phyloP scores from a whole-genome alignment of 2,888 invertebrate species.

The Brachypalpus laphriformis region DNA sequence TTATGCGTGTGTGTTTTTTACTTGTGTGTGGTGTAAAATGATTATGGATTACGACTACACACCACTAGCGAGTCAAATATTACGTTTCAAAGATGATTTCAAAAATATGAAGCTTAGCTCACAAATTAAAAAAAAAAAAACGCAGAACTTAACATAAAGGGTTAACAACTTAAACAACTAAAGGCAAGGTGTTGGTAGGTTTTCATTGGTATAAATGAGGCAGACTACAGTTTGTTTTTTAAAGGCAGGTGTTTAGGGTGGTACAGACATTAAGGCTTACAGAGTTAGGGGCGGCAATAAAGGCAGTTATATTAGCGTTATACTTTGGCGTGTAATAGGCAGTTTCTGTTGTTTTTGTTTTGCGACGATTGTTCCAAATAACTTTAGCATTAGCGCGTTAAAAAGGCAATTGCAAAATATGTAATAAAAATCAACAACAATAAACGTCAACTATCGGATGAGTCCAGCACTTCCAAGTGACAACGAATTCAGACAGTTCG shows the following conservation, averaged over 20 bases:
- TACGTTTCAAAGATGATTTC: conserved; percentile 48
- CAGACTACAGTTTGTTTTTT: conserved; percentile 37
- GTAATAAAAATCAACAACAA: conserved; percentile 32
- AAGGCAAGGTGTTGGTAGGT: conserved; percentile 23
- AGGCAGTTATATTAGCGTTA: conserved; percentile 61
- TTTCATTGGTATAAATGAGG: conserved; percentile 9
- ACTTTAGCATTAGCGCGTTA: conserved; percentile 68
- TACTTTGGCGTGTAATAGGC: conserved; percentile 31
- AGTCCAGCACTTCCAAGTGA: conserved; percentile 78
- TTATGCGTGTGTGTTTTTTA: conserved; percentile 39
- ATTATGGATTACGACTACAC: conserved; percentile 74
- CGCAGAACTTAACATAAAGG: conserved; percentile 49
- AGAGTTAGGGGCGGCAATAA: conserved; percentile 54
- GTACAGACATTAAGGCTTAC: conserved; percentile 43
- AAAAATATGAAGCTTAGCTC: conserved; percentile 14
- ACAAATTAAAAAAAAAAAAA: conserved; percentile 2
- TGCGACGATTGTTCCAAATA: conserved; percentile 70
- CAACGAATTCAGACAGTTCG: conserved; percentile 81
- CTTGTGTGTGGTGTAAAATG: conserved; percentile 55
- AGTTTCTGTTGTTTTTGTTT: neutral
- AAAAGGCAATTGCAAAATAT: conserved; percentile 31
- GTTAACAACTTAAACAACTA: conserved; percentile 30
- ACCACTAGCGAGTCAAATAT: conserved; percentile 71
- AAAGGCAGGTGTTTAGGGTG: conserved; percentile 16
- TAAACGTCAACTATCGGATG: conserved; percentile 51